Conservation (phyloP, 2,797 vertebrate genomes). For the Ptychobarbus kaznakovi region DNA sequence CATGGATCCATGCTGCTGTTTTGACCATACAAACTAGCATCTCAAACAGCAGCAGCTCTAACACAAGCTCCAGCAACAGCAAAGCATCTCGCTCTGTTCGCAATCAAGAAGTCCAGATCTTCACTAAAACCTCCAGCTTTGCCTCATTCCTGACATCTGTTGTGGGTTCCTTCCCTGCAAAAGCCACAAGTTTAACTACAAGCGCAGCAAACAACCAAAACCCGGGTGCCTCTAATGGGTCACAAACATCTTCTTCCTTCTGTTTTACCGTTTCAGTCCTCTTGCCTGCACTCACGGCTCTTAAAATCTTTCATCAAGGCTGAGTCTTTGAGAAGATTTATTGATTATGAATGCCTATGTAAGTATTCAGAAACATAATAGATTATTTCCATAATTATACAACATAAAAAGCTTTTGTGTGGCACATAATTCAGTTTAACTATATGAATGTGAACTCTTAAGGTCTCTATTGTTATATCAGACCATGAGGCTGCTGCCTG, state of each 20-base stretch:
- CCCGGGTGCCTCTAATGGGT: accelerated
- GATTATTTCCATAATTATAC: background rate
- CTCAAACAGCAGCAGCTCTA: conserved; percentile 22
- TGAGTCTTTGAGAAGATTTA: background rate
- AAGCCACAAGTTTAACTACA: background rate
- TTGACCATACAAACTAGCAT: conserved; percentile 32
- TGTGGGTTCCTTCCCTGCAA: conserved; percentile 30
- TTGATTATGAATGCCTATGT: background rate
- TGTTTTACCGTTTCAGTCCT: background rate
- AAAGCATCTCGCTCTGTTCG: background rate
- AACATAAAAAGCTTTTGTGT: background rate
- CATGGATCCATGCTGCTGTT: conserved; percentile 61
- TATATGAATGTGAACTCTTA: background rate
- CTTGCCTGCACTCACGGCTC: background rate
- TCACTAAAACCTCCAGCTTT: conserved; percentile 38
- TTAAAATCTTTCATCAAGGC: background rate
- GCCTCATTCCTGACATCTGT: background rate
- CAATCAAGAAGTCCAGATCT: background rate
- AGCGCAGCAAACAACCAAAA: background rate
- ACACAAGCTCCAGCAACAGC: conserved; percentile 14
- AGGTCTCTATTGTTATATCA: background rate
- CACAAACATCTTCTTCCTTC: background rate
- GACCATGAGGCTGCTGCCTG: background rate
- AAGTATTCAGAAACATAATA: background rate
- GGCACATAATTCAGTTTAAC: background rate